These are phyloP conservation scores for Acipenser oxyrinchus DNA, from an alignment of 2,797 vertebrate species.

Conservation along the genomic window DNA sequence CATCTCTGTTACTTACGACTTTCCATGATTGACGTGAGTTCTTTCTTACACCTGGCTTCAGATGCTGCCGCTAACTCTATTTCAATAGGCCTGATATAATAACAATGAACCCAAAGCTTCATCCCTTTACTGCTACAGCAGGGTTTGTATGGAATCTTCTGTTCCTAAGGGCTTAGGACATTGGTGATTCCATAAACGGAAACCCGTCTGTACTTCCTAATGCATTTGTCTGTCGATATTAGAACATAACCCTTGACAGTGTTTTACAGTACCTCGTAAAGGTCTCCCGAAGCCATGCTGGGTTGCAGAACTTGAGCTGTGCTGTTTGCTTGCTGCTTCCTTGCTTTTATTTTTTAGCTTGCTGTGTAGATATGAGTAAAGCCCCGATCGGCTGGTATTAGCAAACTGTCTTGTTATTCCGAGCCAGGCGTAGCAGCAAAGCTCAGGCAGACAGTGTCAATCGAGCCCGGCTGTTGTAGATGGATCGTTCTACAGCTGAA, in stretches of 20 bases:
- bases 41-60: slow-evolving; percentile 41
- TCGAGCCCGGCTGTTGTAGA: slow-evolving; percentile 63
- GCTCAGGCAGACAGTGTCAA: slow-evolving; percentile 68
- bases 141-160: slow-evolving; percentile 49
- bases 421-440: slow-evolving; percentile 66
- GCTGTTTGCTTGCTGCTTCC: slow-evolving; percentile 53
- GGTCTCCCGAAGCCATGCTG: slow-evolving; percentile 94
- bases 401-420: slow-evolving; percentile 66
- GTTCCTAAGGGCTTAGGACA: slow-evolving; percentile 59
- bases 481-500: slow-evolving; percentile 58
- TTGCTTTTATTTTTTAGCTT: slow-evolving; percentile 43
- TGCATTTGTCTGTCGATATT: slow-evolving; percentile 61
- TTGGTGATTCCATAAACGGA: slow-evolving; percentile 49
- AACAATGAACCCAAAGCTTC: slow-evolving; percentile 33
- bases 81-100: slow-evolving; percentile 30
- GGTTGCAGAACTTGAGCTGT: slow-evolving; percentile 67
- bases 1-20: slow-evolving; percentile 51
- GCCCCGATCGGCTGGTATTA: slow-evolving; percentile 60
- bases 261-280: slow-evolving; percentile 79
- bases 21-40: slow-evolving; percentile 44
- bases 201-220: slow-evolving; percentile 71
- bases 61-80: slow-evolving; percentile 26
- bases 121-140: slow-evolving; percentile 35
- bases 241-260: slow-evolving; percentile 38
- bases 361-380: slow-evolving; percentile 53